Conservation (phyloP, 2,797 vertebrate genomes). For the Pantherophis alleghaniensis region DNA sequence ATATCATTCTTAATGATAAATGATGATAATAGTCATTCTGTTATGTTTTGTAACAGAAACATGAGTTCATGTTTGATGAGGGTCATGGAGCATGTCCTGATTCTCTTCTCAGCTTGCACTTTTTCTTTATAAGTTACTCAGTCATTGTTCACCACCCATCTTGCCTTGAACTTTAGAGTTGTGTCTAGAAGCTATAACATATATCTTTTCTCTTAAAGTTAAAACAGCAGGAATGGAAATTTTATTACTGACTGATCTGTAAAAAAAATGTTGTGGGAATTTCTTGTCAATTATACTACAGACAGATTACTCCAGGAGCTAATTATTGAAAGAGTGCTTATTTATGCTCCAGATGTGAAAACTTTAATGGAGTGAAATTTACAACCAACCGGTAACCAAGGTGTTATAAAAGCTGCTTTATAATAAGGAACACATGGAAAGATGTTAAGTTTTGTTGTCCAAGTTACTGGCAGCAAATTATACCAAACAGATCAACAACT, state of each 20-base stretch:
- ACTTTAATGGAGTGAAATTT: constrained; percentile 31
- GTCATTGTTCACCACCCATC: neutral
- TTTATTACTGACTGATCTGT: constrained; percentile 21
- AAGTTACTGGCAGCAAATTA: constrained; percentile 33
- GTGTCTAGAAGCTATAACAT: neutral
- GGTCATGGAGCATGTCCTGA: neutral
- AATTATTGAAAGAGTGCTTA: constrained; percentile 34
- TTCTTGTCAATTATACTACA: neutral
- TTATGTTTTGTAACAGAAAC: constrained; percentile 28
- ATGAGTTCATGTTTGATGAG: neutral
- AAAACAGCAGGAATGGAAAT: neutral
- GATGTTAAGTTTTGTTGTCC: constrained; percentile 27
- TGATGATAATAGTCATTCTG: neutral
- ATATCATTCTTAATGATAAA: neutral
- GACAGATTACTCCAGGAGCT: constrained; percentile 1
- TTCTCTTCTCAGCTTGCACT: constrained; percentile 7
- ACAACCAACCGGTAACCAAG: neutral
- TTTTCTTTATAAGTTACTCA: neutral
- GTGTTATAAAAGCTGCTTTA: constrained; percentile 30
- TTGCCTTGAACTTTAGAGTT: neutral
- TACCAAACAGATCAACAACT: constrained; percentile 39
- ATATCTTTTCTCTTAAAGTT: neutral
- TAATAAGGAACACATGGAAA: constrained; percentile 28
- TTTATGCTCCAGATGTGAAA: constrained; percentile 25
- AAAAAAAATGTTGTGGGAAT: constrained; percentile 20